Conservation (phyloP, 2,113 vertebrate genomes). For the Tiliqua scincoides region DNA sequence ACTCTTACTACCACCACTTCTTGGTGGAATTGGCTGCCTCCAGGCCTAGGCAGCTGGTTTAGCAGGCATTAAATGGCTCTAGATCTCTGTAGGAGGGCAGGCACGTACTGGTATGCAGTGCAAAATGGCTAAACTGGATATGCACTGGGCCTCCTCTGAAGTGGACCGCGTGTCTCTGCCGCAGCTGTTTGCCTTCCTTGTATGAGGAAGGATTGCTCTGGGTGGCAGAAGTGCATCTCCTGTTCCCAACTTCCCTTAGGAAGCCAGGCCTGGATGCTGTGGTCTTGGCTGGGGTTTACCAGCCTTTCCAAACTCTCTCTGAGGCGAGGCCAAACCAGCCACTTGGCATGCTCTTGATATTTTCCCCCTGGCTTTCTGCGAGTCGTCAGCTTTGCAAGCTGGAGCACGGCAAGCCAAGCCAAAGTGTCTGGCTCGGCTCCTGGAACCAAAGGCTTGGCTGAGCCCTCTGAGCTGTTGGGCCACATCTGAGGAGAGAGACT, state of each 20-base stretch:
- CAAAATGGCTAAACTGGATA: not conserved
- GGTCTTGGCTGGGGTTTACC: not conserved
- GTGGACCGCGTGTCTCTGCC: not conserved
- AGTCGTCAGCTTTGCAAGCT: not conserved
- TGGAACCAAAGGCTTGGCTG: rapidly evolving
- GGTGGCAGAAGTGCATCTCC: not conserved
- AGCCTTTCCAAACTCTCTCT: not conserved
- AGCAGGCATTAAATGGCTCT: too few species aligned
- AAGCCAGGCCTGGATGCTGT: not conserved
- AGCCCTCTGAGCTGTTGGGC: not conserved
- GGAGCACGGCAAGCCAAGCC: not conserved
- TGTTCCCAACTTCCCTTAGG: not conserved
- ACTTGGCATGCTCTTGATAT: not conserved
- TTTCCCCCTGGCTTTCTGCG: not conserved
- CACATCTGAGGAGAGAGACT: not conserved
- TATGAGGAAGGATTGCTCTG: not conserved
- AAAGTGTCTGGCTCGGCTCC: rapidly evolving
- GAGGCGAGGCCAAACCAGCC: not conserved
- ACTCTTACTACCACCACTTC: not conserved
- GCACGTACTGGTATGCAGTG: not conserved
- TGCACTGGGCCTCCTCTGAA: too few species aligned
- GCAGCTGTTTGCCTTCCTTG: not conserved
- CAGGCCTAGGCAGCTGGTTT: not conserved
- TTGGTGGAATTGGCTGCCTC: not conserved
- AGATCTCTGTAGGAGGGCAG: not conserved